These are phyloP conservation scores for Monoplex corrugatus DNA, from an alignment of 2,888 invertebrate genomes.

Conservation along the genomic window DNA sequence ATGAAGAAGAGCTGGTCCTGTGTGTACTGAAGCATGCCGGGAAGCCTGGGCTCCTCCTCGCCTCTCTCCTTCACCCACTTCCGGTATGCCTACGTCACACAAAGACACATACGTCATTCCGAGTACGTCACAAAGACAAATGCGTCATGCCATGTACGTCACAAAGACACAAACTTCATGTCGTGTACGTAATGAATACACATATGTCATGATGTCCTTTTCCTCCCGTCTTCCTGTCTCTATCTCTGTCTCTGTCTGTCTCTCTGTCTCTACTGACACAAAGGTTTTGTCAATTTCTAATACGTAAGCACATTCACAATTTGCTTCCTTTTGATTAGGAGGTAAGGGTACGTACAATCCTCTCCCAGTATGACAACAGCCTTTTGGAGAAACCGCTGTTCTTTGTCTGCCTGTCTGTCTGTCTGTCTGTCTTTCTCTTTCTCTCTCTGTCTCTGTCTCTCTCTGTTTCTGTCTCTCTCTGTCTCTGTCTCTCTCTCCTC, in stretches of 20 bases:
- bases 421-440: neutral
- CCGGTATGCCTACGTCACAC: conserved; percentile 76
- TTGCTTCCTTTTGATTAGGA: too few relatives aligned
- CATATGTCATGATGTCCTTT: neutral
- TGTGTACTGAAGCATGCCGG: conserved; percentile 76
- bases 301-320: too few relatives aligned
- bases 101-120: too few relatives aligned
- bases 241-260: conserved; percentile 14
- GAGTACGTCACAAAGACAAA: neutral
- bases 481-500: neutral
- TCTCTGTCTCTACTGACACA: conserved; percentile 37
- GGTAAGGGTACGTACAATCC: too few relatives aligned
- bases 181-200: neutral
- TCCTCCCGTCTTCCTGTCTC: neutral
- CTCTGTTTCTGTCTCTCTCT: neutral
- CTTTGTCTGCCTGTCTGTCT: neutral
- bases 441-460: neutral
- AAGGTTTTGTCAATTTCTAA: too few relatives aligned
- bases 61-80: conserved; percentile 58
- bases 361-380: too few relatives aligned
- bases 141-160: neutral
- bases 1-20: conserved; percentile 82
- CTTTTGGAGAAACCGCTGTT: too few relatives aligned
- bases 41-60: conserved; percentile 84
- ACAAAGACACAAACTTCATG: neutral